Evolutionary conservation across 2,797 vertebrate species (phyloP), one percentile per base, ranked within the genome.

Genomic region (Margarornis squamiger): DNA sequence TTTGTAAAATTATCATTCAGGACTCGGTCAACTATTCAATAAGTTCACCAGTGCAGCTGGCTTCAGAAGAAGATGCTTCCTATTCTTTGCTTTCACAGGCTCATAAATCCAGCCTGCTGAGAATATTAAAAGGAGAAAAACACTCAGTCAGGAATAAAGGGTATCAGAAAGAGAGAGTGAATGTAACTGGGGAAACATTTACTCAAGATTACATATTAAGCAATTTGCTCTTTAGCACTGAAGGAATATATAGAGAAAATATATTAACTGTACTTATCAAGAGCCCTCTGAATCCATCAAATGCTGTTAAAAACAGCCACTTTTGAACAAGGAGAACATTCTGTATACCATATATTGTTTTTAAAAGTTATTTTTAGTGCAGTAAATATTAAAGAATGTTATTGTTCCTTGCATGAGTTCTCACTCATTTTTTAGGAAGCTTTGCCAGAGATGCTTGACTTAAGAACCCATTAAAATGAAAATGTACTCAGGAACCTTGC

Each of bases 391-490:
- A 88, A 97, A 92, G 90, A 94, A 96, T 96, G 86, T 62, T 84
- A 86, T 89, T 93, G 93, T 97, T 72, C 94, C 82, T 82, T 92
- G 80, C 85, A 84, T 80, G 81, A 95, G 85, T 70, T 97, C 92
- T 96, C 90, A 95, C 96, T 97, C 93, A 96, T 95, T 96, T 97
- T 97, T 97, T 94, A 95, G 84, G 87, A 88, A 55, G 86, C 88
- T 97, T 96, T 97, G 78, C 86, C 84, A 95, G 95, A 96, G 78
- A 97, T 94, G 94, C 91, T 97, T 96, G 92, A 95, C 96, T 97
- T 97, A 92, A 96, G 94, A 98, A 97, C 63, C 48, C 78, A 97
- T 97, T 98, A 97, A 97, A 97, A 97, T 97, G 95, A 97, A 97
- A 97, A 97, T 96, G 88, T 97, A 90, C 88, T 94, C 86, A 58